Percentiles rank a stretch among this genome's conserved stretches.
These are phyloP conservation scores for Varanus komodoensis DNA, from an alignment of 2,113 vertebrate genomes.

Conservation along the genomic window DNA sequence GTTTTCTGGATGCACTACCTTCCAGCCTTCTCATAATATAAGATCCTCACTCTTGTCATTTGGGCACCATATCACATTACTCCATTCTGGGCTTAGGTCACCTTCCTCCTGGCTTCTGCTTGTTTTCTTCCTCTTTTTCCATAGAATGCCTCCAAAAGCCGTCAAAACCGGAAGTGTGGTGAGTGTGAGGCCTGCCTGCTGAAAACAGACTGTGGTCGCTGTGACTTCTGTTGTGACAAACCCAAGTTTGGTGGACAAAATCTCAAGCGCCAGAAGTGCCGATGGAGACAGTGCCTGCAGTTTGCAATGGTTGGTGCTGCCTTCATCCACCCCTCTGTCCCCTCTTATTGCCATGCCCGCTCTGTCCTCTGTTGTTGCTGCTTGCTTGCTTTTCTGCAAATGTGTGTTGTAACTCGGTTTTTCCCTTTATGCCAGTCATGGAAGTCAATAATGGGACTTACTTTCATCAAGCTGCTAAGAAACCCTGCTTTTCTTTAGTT, in stretches of 20 bases:
- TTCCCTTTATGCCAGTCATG: too few relatives aligned
- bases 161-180: constrained; percentile 82
- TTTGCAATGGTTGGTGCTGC: constrained; percentile 85
- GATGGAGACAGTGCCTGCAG: constrained; percentile 86
- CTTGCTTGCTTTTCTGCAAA: not conserved
- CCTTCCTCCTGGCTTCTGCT: not conserved
- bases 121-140: not conserved
- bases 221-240: constrained; percentile 91
- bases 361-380: not conserved
- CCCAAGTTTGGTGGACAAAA: constrained; percentile 92
- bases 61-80: not conserved
- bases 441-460: too few relatives aligned
- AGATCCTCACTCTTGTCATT: not conserved
- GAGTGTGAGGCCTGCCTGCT: constrained; percentile 85
- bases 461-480: not conserved
- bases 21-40: not conserved
- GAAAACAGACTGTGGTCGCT: constrained; percentile 86
- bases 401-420: not conserved
- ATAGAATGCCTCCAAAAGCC: constrained; percentile 71
- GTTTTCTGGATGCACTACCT: not conserved
- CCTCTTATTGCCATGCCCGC: not conserved
- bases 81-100: not conserved
- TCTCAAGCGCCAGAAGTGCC: constrained; percentile 91
- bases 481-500: not conserved
- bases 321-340: not conserved